A percentile compares a stretch with the other conserved stretches of the same genome.
Evolutionary conservation across 2,888 invertebrate species (phyloP).

Genomic region (Fragum whitleyi): DNA sequence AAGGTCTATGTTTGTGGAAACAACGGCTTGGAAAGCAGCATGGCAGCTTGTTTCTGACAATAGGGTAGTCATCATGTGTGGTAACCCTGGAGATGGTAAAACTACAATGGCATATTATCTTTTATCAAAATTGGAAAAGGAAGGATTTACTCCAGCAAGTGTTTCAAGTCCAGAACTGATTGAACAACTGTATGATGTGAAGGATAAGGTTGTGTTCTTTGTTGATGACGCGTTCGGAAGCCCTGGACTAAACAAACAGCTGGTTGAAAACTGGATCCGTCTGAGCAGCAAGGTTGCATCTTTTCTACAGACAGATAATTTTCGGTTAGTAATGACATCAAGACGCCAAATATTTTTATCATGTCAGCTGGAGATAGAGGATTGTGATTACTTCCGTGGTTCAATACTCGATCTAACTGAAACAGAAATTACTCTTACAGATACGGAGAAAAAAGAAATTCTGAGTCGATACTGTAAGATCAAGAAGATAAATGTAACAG

Average conservation of each 20-base stretch:
- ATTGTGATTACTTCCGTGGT: slow-evolving; percentile 1
- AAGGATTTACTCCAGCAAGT: slow-evolving; percentile 32
- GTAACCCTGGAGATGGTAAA: slow-evolving; percentile 62
- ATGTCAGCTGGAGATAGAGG: not conserved
- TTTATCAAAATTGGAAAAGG: slow-evolving; percentile 9
- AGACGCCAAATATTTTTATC: slow-evolving; percentile 42
- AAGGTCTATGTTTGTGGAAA: slow-evolving; percentile 31
- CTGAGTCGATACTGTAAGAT: slow-evolving; percentile 22
- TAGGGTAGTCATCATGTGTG: slow-evolving; percentile 27
- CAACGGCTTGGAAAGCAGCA: slow-evolving; percentile 34
- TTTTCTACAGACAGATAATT: slow-evolving; percentile 35
- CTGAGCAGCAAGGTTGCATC: slow-evolving; percentile 44
- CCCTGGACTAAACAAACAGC: slow-evolving; percentile 41
- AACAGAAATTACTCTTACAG: slow-evolving; percentile 16
- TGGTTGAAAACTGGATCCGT: slow-evolving; percentile 48
- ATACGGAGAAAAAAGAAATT: slow-evolving; percentile 40
- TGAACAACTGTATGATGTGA: slow-evolving; percentile 40
- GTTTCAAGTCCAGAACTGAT: slow-evolving; percentile 44
- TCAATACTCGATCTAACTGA: slow-evolving; percentile 42
- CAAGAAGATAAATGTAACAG: not conserved
- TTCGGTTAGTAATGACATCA: slow-evolving; percentile 47
- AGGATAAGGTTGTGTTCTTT: slow-evolving; percentile 43
- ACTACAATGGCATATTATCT: slow-evolving; percentile 43
- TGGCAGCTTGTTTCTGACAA: slow-evolving; percentile 6
- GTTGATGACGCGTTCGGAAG: slow-evolving; percentile 62